Conservation (phyloP, 2,113 vertebrate genomes). For the Phodopus roborovskii region DNA sequence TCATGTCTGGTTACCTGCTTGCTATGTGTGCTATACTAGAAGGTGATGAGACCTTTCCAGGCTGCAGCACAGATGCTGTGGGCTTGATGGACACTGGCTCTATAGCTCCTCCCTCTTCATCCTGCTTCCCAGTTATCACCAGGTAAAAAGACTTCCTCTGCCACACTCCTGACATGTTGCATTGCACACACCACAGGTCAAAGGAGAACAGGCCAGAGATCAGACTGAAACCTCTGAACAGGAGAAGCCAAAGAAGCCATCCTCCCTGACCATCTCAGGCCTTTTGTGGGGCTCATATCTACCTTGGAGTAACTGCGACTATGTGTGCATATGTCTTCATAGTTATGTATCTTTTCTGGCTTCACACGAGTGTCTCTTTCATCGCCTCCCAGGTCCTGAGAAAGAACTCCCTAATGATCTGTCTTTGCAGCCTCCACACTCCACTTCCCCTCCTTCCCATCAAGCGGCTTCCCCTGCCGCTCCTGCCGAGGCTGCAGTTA, state of each 20-base stretch:
- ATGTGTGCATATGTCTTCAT: neutral
- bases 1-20: neutral
- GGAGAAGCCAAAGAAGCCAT: neutral
- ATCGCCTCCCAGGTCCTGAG: neutral
- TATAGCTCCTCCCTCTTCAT: too few species aligned
- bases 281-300: neutral
- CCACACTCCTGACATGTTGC: neutral
- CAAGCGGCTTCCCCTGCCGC: fast-evolving
- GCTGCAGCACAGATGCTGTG: neutral
- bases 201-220: neutral
- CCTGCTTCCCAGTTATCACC: neutral
- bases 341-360: neutral
- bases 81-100: too few species aligned
- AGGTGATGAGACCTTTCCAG: neutral
- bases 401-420: neutral
- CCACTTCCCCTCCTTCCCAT: neutral
- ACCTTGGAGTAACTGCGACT: neutral
- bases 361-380: neutral
- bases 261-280: neutral
- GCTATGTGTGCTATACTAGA: too few species aligned
- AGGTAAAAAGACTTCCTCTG: neutral
- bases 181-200: neutral
- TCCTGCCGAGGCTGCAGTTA: neutral
- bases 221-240: neutral
- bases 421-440: neutral